Conservation (phyloP, 2,888 invertebrate species). For the Limenitis camilla region DNA sequence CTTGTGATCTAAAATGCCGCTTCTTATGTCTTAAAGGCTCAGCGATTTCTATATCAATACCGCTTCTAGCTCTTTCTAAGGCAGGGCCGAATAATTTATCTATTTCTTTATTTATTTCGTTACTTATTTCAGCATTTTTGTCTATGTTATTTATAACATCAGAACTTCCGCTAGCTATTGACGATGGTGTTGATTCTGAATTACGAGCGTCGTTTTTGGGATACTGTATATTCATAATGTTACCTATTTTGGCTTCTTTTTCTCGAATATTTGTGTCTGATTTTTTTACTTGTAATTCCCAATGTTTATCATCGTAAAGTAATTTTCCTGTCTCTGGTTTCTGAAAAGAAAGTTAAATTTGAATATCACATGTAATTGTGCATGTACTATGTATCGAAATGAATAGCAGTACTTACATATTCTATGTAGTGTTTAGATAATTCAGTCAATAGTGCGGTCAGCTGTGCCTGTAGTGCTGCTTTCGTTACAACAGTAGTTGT, state of each 20-base stretch:
- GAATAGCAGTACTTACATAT: slow-evolving; percentile 41
- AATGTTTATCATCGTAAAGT: slow-evolving; percentile 49
- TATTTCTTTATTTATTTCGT: slow-evolving; percentile 57
- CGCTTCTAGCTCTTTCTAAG: slow-evolving; percentile 62
- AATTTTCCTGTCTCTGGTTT: slow-evolving; percentile 52
- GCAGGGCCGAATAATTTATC: slow-evolving; percentile 58
- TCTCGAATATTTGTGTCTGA: slow-evolving; percentile 12
- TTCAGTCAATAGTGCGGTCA: slow-evolving; percentile 46
- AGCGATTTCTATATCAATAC: slow-evolving; percentile 54
- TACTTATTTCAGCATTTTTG: slow-evolving; percentile 43
- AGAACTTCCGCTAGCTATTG: slow-evolving; percentile 52
- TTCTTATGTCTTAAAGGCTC: slow-evolving; percentile 56
- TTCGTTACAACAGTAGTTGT: slow-evolving; percentile 29
- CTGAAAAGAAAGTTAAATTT: slow-evolving; percentile 30
- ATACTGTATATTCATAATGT: slow-evolving; percentile 49
- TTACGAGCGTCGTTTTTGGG: slow-evolving; percentile 42
- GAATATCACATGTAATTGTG: background rate
- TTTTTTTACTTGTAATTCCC: slow-evolving; percentile 35
- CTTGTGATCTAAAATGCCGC: slow-evolving; percentile 65
- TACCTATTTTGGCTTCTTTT: slow-evolving; percentile 45
- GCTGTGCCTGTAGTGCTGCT: slow-evolving; percentile 58
- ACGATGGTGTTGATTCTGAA: slow-evolving; percentile 48
- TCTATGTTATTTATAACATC: slow-evolving; percentile 49
- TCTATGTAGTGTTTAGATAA: slow-evolving; percentile 49
- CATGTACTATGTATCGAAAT: background rate